These are phyloP conservation scores for Myotis vivesi DNA, from an alignment of 2,797 vertebrate genomes.

Conservation along the genomic window DNA sequence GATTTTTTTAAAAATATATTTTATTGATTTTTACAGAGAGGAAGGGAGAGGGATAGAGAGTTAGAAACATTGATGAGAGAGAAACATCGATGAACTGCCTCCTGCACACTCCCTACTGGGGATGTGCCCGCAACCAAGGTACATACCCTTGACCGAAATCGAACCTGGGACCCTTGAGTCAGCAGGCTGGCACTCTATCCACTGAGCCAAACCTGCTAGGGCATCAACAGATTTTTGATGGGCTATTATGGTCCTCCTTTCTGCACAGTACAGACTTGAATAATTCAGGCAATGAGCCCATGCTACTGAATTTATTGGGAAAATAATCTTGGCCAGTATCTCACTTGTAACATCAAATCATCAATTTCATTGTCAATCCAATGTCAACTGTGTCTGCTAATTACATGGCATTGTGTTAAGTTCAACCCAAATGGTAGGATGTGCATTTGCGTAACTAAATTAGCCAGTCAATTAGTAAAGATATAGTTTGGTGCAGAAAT, in stretches of 20 bases:
- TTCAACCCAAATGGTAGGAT: slow-evolving; percentile 70
- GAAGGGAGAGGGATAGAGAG: no score
- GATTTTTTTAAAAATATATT: no score
- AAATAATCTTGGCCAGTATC: slow-evolving; percentile 46
- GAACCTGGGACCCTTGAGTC: no score
- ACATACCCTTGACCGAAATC: no score
- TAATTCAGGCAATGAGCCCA: slow-evolving; percentile 11
- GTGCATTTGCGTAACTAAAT: slow-evolving; percentile 73
- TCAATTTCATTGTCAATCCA: slow-evolving; percentile 62
- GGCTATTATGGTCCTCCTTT: background rate
- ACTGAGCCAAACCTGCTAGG: no score
- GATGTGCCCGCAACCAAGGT: no score
- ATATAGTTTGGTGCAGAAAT: slow-evolving; percentile 69
- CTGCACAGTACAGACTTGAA: background rate
- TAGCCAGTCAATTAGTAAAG: slow-evolving; percentile 74
- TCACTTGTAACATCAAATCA: slow-evolving; percentile 68
- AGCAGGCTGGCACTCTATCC: no score
- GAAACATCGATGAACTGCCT: no score
- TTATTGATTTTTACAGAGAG: no score
- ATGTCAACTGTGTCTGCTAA: slow-evolving; percentile 69
- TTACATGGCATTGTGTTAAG: slow-evolving; percentile 67
- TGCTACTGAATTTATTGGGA: slow-evolving; percentile 62
- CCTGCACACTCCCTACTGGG: no score
- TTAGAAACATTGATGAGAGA: no score
- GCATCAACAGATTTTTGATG: background rate